These are phyloP conservation scores for Sceloporus tristichus DNA, from an alignment of 2,113 vertebrate genomes.

Conservation along the genomic window DNA sequence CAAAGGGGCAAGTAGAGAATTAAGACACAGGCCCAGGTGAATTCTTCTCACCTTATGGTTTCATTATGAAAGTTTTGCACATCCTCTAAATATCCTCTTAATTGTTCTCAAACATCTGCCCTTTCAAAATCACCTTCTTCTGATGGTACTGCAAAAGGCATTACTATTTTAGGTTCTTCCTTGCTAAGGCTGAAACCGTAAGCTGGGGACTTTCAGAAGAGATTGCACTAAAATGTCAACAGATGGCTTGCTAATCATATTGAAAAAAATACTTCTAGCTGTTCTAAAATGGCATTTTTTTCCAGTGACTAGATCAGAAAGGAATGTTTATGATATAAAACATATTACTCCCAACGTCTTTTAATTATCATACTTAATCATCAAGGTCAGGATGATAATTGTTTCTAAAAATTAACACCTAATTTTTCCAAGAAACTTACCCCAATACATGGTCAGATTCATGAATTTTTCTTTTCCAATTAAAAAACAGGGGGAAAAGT, in stretches of 20 bases:
- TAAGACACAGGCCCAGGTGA: constrained; percentile 38
- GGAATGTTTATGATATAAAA: constrained; percentile 83
- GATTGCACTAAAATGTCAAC: constrained; percentile 85
- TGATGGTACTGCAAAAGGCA: constrained; percentile 84
- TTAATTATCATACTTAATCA: constrained; percentile 86
- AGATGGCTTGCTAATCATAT: constrained; percentile 88
- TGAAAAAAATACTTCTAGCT: constrained; percentile 83
- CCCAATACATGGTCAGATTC: constrained; percentile 72
- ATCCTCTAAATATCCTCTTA: constrained; percentile 62
- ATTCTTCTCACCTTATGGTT: constrained; percentile 63
- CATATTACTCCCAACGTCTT: constrained; percentile 81
- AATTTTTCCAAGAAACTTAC: constrained; percentile 68
- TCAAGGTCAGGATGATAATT: constrained; percentile 84
- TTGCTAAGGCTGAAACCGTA: constrained; percentile 82
- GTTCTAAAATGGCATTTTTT: constrained; percentile 81
- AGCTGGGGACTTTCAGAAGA: constrained; percentile 84
- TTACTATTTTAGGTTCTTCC: constrained; percentile 84
- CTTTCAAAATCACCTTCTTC: constrained; percentile 83
- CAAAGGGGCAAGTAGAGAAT: background rate
- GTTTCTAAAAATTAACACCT: constrained; percentile 83
- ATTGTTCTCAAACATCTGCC: constrained; percentile 75
- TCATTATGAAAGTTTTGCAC: constrained; percentile 66
- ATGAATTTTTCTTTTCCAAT: constrained; percentile 54
- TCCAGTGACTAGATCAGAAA: constrained; percentile 81
- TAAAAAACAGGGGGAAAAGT: constrained; percentile 41